phyloP scores from a whole-genome alignment of 2,113 vertebrate species.

The Condylura cristata region DNA sequence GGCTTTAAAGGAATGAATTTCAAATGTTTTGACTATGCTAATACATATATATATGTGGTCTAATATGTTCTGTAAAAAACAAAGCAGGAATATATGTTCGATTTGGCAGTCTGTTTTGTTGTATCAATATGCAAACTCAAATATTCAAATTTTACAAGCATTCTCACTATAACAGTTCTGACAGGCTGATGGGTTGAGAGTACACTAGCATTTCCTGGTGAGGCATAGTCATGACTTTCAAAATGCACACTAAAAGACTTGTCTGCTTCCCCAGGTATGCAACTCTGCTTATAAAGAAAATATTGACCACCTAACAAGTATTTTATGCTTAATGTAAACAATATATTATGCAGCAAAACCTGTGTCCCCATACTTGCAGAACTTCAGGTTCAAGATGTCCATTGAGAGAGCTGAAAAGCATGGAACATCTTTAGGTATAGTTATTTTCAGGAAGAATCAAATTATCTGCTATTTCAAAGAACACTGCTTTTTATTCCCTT shows the following conservation, averaged over 20 bases:
- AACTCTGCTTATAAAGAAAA: slow-evolving; percentile 1
- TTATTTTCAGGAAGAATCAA: neutral
- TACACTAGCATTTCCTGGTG: neutral
- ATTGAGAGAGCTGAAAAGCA: neutral
- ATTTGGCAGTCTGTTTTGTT: slow-evolving; percentile 67
- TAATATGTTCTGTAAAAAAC: slow-evolving; percentile 53
- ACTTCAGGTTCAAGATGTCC: neutral
- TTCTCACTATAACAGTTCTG: neutral
- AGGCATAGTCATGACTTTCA: neutral
- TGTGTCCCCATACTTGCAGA: neutral
- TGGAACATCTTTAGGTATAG: neutral
- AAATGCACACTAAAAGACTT: neutral
- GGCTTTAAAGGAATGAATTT: neutral
- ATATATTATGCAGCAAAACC: neutral
- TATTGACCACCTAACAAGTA: neutral
- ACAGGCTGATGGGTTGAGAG: neutral
- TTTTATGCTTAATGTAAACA: neutral
- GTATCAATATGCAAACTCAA: slow-evolving; percentile 74
- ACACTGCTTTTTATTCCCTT: slow-evolving; percentile 4
- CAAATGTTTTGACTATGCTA: slow-evolving; percentile 69
- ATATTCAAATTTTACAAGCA: slow-evolving; percentile 26
- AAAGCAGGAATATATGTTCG: slow-evolving; percentile 70
- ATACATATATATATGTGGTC: neutral
- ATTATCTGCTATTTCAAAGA: neutral
- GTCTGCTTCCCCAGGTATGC: neutral